phyloP scores from a whole-genome alignment of 2,113 vertebrate genomes.

The Antechinus flavipes region DNA sequence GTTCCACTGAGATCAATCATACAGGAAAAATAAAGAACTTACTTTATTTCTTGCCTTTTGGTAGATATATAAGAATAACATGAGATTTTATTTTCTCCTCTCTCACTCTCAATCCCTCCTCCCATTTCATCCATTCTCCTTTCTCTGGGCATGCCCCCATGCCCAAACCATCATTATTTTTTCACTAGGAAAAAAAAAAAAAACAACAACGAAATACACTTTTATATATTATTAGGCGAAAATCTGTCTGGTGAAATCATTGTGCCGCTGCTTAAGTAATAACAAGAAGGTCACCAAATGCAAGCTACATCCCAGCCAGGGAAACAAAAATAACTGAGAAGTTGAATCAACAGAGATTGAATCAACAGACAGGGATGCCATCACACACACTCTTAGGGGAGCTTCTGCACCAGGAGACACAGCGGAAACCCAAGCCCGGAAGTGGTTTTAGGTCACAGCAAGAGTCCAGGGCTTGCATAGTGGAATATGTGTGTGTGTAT shows the following conservation, averaged over 20 bases:
- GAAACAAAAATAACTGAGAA: constrained; percentile 80
- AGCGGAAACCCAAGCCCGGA: constrained; percentile 73
- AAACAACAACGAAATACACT: constrained; percentile 77
- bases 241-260: constrained; percentile 82
- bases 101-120: not conserved
- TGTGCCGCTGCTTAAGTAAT: constrained; percentile 81
- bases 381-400: constrained; percentile 71
- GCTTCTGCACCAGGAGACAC: constrained; percentile 74
- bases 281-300: constrained; percentile 80
- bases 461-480: not conserved
- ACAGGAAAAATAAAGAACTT: not conserved
- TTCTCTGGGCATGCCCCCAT: constrained; percentile 8
- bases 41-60: constrained; percentile 12
- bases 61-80: constrained; percentile 57
- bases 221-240: constrained; percentile 82
- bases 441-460: constrained; percentile 58
- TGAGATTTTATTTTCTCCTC: constrained; percentile 62
- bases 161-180: constrained; percentile 37
- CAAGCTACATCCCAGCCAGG: constrained; percentile 78
- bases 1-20: constrained; percentile 34
- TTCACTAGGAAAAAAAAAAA: constrained; percentile 64
- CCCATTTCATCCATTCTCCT: constrained; percentile 8
- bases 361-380: too few species aligned
- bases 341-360: constrained; percentile 75
- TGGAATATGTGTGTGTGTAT: too few species aligned